Evolutionary conservation across 2,113 vertebrate genomes (phyloP).

Genomic region (Noctilio leporinus): DNA sequence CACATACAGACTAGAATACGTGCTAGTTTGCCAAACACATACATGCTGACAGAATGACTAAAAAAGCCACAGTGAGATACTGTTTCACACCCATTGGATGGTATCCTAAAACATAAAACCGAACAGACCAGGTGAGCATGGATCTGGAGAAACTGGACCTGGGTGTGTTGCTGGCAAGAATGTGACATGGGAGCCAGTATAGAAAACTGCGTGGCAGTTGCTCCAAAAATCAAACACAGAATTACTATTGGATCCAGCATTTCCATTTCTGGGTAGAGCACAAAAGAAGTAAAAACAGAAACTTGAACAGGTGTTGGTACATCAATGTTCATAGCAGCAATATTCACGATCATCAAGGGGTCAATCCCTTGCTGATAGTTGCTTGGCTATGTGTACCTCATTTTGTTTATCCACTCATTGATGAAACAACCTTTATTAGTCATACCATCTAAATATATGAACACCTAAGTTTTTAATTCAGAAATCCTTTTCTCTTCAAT

Average conservation of each 20-base stretch:
- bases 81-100: neutral
- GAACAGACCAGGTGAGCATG: neutral
- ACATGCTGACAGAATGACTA: neutral
- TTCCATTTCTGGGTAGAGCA: neutral
- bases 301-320: neutral
- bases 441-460: neutral
- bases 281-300: neutral
- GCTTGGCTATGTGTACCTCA: too few relatives aligned
- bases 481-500: neutral
- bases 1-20: neutral
- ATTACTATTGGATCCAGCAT: neutral
- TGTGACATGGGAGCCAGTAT: neutral
- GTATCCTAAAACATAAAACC: neutral
- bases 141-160: fast-evolving
- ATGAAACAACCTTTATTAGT: neutral
- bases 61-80: neutral
- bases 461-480: neutral
- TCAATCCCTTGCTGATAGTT: too few relatives aligned
- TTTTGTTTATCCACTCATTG: too few relatives aligned
- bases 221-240: too few relatives aligned
- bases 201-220: too few relatives aligned
- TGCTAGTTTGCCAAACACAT: neutral
- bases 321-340: neutral
- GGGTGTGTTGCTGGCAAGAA: neutral
- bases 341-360: neutral